Conservation (phyloP, 2,113 vertebrate genomes). For the Dasyprocta punctata region DNA sequence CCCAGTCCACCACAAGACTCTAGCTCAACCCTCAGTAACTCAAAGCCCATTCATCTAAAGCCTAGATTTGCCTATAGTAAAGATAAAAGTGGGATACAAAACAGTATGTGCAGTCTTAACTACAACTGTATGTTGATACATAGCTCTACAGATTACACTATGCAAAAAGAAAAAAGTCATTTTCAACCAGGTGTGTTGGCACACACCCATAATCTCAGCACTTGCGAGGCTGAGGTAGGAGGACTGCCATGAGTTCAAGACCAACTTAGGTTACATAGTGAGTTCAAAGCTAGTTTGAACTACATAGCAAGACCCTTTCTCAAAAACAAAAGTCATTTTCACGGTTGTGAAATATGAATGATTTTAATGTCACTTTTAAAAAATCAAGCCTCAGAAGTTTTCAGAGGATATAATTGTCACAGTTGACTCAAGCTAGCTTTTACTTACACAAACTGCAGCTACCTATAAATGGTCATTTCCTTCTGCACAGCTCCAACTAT, state of each 20-base stretch:
- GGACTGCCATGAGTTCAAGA: background rate
- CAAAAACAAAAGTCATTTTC: background rate
- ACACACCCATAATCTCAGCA: background rate
- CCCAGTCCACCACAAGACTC: background rate
- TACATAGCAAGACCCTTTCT: background rate
- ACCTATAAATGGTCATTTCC: background rate
- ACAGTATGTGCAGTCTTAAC: background rate
- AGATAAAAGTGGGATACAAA: background rate
- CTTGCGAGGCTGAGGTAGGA: background rate
- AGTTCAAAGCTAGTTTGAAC: background rate
- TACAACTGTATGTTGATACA: background rate
- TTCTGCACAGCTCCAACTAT: background rate
- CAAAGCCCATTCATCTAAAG: background rate
- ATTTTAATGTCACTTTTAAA: conserved; percentile 58
- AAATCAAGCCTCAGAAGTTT: background rate
- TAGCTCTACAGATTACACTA: background rate
- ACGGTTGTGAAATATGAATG: background rate
- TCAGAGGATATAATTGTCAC: conserved; percentile 24
- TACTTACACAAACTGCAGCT: background rate
- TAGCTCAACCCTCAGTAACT: background rate
- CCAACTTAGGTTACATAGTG: background rate
- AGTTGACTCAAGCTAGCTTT: background rate
- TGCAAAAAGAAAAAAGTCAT: background rate
- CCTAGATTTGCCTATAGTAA: background rate
- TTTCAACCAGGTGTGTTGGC: background rate